These are phyloP conservation scores for Petrophora chlorosata DNA, from an alignment of 2,888 invertebrate genomes.

Conservation along the genomic window DNA sequence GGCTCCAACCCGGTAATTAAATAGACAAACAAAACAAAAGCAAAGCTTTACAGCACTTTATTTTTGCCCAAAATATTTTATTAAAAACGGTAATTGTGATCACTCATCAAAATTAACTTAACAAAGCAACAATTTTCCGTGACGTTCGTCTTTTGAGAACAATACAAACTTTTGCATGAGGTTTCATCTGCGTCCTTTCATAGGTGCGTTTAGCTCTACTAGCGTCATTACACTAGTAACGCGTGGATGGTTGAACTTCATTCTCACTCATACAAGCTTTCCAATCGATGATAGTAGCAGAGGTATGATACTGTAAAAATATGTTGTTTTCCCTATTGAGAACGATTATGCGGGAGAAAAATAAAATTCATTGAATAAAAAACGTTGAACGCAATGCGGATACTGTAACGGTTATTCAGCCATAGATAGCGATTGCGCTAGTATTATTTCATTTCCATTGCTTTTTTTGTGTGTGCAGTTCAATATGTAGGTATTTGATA, in stretches of 20 bases:
- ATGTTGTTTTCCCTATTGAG: neutral
- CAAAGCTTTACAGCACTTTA: slow-evolving; percentile 13
- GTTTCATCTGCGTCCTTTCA: too few species aligned
- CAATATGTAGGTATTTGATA: slow-evolving; percentile 16
- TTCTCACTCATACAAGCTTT: too few species aligned
- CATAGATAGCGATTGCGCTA: slow-evolving; percentile 23
- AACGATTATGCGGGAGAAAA: slow-evolving; percentile 1
- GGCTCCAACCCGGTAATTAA: slow-evolving; percentile 21
- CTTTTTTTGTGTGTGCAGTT: slow-evolving; percentile 20
- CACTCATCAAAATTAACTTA: slow-evolving; percentile 19
- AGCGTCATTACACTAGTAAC: too few species aligned
- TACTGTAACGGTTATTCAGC: slow-evolving; percentile 22
- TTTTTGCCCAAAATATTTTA: slow-evolving; percentile 22
- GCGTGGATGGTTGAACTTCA: too few species aligned
- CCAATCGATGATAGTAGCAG: too few species aligned
- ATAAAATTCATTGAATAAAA: slow-evolving; percentile 28
- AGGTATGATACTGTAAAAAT: too few species aligned
- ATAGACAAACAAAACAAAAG: slow-evolving; percentile 23
- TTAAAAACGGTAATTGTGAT: slow-evolving; percentile 24
- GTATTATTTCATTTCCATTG: slow-evolving; percentile 32
- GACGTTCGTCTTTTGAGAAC: neutral
- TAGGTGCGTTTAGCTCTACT: too few species aligned
- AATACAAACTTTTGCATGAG: too few species aligned
- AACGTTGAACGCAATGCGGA: slow-evolving; percentile 35
- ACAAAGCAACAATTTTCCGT: slow-evolving; percentile 7